These are phyloP conservation scores for Aurelia sp. DNA, from an alignment of 30 jellyfish, hydroid and myxozoan species.

Conservation along the genomic window DNA sequence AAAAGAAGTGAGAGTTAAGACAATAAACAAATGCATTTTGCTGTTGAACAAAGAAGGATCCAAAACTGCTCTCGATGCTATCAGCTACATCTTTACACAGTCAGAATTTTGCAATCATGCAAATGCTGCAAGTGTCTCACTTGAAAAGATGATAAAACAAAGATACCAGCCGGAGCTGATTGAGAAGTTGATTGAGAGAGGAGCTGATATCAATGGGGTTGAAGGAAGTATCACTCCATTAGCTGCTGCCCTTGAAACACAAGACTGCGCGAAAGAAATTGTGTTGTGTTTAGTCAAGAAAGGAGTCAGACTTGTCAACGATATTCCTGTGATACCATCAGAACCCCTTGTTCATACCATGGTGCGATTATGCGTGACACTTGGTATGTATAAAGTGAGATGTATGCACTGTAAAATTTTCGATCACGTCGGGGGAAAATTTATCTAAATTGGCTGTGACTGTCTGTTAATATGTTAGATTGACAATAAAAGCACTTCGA, in stretches of 20 bases:
- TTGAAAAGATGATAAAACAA: slow-evolving; percentile 5
- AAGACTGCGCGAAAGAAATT: background rate
- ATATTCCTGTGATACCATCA: background rate
- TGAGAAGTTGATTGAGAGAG: slow-evolving; percentile 3
- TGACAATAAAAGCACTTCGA: too few species aligned
- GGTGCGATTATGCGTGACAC: background rate
- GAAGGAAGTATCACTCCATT: background rate
- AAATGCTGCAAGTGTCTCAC: background rate
- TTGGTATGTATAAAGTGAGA: background rate
- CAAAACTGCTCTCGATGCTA: background rate
- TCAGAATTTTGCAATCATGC: background rate
- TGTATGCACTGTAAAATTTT: too few species aligned
- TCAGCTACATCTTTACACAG: background rate
- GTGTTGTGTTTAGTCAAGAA: slow-evolving; percentile 1
- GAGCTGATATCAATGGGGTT: background rate
- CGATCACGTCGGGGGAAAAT: too few species aligned
- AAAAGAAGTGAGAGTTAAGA: background rate
- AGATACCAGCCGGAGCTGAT: background rate
- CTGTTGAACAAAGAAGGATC: background rate
- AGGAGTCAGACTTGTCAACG: background rate
- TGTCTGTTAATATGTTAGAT: too few species aligned
- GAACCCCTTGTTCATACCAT: background rate
- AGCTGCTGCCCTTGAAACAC: background rate
- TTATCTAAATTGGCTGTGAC: too few species aligned
- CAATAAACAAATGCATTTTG: slow-evolving; percentile 16